Percentiles rank a stretch among this genome's conserved stretches.
Evolutionary conservation across 2,888 invertebrate genomes (phyloP).

Genomic region (Dorcus hopei): DNA sequence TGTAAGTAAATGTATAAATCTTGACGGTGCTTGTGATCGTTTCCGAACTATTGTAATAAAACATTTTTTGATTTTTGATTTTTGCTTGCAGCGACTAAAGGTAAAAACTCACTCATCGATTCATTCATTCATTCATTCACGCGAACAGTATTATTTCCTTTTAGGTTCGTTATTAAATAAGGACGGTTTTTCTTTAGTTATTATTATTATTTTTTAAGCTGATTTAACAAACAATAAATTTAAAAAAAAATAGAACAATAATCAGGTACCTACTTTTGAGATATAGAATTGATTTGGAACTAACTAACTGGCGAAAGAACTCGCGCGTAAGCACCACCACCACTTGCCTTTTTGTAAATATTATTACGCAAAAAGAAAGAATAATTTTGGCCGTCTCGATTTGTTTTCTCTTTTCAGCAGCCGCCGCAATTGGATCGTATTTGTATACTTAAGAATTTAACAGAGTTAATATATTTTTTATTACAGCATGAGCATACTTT

Average conservation of each 20-base stretch:
- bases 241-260: neutral
- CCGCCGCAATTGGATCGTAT: neutral
- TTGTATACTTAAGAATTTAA: constrained; percentile 15
- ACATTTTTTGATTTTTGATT: constrained; percentile 4
- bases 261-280: neutral
- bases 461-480: constrained; percentile 18
- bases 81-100: constrained; percentile 4
- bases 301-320: neutral
- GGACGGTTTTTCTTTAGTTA: too few relatives aligned
- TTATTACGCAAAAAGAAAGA: neutral
- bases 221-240: too few relatives aligned
- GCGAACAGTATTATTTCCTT: neutral
- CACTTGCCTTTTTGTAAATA: constrained; percentile 2
- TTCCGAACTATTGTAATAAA: constrained; percentile 5
- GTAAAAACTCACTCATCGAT: neutral
- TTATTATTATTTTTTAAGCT: too few relatives aligned
- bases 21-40: constrained; percentile 41
- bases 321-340: neutral
- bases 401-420: neutral
- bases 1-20: constrained; percentile 35
- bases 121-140: neutral
- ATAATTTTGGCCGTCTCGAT: neutral
- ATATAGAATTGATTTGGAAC: neutral
- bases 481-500: constrained; percentile 9
- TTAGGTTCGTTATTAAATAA: too few relatives aligned